Evolutionary conservation across 2,113 vertebrate genomes (phyloP).

Genomic region (Mola mola): DNA sequence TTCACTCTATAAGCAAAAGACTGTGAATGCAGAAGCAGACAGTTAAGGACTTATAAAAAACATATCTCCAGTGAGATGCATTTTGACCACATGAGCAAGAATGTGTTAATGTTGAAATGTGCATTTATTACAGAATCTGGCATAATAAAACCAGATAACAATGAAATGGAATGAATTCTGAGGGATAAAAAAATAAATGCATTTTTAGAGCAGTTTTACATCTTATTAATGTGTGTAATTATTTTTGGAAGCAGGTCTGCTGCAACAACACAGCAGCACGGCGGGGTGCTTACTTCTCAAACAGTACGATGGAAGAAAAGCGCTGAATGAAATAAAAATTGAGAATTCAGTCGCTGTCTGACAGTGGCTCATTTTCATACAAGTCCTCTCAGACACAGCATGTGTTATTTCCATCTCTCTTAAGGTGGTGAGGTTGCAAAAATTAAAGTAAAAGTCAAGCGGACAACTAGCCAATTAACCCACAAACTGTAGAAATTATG

Average conservation of each 20-base stretch:
- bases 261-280: conserved; percentile 39
- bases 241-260: conserved; percentile 69
- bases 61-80: neutral
- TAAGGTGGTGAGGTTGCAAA: neutral
- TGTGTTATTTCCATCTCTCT: conserved; percentile 30
- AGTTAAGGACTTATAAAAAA: neutral
- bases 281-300: conserved; percentile 56
- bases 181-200: conserved; percentile 6
- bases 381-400: conserved; percentile 24
- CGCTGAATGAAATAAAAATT: conserved; percentile 47
- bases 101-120: neutral
- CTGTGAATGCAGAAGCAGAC: conserved; percentile 3
- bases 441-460: conserved; percentile 22
- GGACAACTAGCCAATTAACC: conserved; percentile 5
- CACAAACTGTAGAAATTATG: neutral
- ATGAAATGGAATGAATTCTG: neutral
- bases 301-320: conserved; percentile 30
- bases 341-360: conserved; percentile 22
- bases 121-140: neutral
- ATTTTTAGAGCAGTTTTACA: conserved; percentile 36
- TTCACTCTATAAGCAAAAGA: neutral
- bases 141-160: neutral
- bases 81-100: conserved; percentile 15
- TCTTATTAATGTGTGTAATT: conserved; percentile 46
- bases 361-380: conserved; percentile 19